A percentile compares a stretch with the other conserved stretches of the same genome.
Conservation (phyloP, 2,113 vertebrate genomes). For the Chaetodon trifascialis region DNA sequence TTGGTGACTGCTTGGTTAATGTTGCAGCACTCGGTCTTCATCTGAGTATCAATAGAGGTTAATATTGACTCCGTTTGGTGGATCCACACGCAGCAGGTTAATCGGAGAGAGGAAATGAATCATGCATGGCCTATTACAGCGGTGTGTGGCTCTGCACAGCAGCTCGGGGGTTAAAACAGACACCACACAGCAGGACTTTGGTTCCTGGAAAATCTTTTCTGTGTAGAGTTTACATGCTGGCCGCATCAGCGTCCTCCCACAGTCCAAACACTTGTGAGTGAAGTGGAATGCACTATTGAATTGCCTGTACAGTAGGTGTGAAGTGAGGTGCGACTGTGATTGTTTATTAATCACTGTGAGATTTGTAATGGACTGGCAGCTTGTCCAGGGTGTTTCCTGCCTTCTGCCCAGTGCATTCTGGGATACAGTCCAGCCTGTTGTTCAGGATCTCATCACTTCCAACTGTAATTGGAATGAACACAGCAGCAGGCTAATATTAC, state of each 20-base stretch:
- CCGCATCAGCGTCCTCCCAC: conserved; percentile 45
- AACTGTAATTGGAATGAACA: conserved; percentile 53
- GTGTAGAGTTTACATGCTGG: conserved; percentile 32
- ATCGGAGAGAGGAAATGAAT: conserved; percentile 12
- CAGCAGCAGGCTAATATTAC: conserved; percentile 50
- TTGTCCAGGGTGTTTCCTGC: conserved; percentile 63
- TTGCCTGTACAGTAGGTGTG: conserved; percentile 48
- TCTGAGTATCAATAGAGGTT: background rate
- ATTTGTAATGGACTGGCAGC: conserved; percentile 59
- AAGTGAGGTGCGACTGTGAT: conserved; percentile 48
- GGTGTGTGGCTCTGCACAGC: background rate
- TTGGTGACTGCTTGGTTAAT: background rate
- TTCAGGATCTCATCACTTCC: conserved; percentile 40
- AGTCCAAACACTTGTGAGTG: conserved; percentile 54
- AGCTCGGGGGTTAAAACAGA: background rate
- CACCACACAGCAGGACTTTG: conserved; percentile 27
- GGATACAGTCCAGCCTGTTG: conserved; percentile 61
- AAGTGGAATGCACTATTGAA: conserved; percentile 42
- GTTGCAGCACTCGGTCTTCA: background rate
- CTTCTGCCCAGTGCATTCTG: conserved; percentile 70
- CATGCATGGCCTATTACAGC: background rate
- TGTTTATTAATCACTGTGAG: conserved; percentile 61
- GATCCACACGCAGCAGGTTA: background rate
- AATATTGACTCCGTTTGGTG: background rate
- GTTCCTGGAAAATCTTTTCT: conserved; percentile 14